Conservation (phyloP, 2,888 invertebrate species). For the Melanostoma scalare region DNA sequence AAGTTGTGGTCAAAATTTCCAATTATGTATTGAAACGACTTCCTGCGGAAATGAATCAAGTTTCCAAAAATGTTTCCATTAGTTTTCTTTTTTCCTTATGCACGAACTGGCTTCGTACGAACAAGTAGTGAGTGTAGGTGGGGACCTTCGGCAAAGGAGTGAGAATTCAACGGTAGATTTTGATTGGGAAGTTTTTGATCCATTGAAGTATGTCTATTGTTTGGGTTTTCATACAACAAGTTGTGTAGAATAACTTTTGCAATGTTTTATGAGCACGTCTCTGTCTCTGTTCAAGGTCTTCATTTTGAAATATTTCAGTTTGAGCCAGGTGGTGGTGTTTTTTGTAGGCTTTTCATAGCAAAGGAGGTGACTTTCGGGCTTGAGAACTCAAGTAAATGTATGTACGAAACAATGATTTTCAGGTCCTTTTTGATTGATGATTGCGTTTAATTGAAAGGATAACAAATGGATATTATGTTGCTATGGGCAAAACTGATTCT, state of each 20-base stretch:
- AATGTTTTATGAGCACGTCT: not conserved
- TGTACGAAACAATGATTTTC: conserved; percentile 25
- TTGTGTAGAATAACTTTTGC: conserved; percentile 30
- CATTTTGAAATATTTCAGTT: not conserved
- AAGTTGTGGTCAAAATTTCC: conserved; percentile 45
- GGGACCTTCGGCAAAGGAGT: not conserved
- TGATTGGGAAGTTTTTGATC: conserved; percentile 47
- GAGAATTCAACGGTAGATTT: conserved; percentile 32
- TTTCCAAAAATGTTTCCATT: conserved; percentile 48
- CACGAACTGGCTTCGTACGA: not conserved
- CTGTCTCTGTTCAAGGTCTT: not conserved
- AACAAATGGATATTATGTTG: conserved; percentile 68
- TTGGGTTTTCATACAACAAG: conserved; percentile 30
- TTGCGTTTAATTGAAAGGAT: conserved; percentile 69
- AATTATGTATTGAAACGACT: conserved; percentile 65
- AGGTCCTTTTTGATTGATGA: conserved; percentile 68
- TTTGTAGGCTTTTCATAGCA: conserved; percentile 26
- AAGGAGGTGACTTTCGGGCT: conserved; percentile 30
- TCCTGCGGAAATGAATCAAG: conserved; percentile 63
- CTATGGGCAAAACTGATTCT: conserved; percentile 17
- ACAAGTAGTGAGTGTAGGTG: too few relatives aligned
- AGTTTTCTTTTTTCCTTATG: conserved; percentile 18
- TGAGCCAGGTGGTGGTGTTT: conserved; percentile 29
- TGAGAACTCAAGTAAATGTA: conserved; percentile 1
- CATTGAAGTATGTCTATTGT: conserved; percentile 55